A percentile compares a stretch with the other conserved stretches of the same genome.
Evolutionary conservation across 1,140 invertebrate genomes (phyloP).

Genomic region (Leptinotarsa texana): DNA sequence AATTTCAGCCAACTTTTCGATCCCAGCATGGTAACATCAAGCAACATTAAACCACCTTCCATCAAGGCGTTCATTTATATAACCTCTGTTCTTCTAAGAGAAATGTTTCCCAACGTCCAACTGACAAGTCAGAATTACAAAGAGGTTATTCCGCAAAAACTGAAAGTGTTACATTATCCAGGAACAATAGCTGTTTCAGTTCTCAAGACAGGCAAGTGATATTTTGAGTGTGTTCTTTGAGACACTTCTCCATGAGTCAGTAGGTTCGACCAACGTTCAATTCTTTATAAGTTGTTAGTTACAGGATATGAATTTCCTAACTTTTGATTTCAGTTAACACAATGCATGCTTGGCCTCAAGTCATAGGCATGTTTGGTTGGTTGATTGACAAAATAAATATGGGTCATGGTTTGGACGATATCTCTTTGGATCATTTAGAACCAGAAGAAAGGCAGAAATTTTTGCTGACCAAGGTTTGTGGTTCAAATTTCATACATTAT

Average conservation of each 20-base stretch:
- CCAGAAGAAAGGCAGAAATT: constrained; percentile 12
- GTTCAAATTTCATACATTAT: neutral
- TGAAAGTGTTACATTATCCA: constrained; percentile 29
- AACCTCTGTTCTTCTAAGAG: constrained; percentile 14
- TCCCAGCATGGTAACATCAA: constrained; percentile 3
- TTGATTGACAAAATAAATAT: constrained; percentile 25
- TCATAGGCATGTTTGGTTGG: constrained; percentile 29
- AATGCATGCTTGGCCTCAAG: constrained; percentile 36
- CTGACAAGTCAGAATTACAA: constrained; percentile 31
- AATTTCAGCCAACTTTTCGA: constrained; percentile 20
- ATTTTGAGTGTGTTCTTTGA: neutral
- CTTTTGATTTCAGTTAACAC: constrained; percentile 30
- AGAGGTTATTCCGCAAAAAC: constrained; percentile 22
- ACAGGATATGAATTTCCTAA: neutral
- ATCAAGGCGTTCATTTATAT: constrained; percentile 30
- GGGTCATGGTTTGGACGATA: neutral
- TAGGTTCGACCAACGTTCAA: neutral
- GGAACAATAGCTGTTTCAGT: constrained; percentile 25
- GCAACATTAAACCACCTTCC: constrained; percentile 28
- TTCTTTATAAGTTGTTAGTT: no score
- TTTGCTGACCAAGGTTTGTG: constrained; percentile 21
- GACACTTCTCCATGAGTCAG: neutral
- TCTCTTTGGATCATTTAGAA: neutral
- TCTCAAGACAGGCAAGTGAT: constrained; percentile 28
- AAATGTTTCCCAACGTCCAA: constrained; percentile 26